Conservation (phyloP, 1,140 invertebrate species). For the Bacillus rossius region DNA sequence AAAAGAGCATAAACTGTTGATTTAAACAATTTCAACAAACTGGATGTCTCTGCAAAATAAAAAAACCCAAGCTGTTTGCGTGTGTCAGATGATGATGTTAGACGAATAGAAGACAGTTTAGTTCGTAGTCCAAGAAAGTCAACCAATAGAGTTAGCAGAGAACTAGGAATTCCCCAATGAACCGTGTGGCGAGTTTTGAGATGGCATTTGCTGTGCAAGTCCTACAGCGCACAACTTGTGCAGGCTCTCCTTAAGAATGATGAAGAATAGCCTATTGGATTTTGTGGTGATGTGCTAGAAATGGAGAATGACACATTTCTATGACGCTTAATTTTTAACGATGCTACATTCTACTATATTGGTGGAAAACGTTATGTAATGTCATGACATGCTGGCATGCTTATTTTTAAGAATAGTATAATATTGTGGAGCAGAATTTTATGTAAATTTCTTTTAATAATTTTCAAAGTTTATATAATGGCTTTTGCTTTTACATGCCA, state of each 20-base stretch:
- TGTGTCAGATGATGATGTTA: constrained; percentile 7
- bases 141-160: constrained; percentile 9
- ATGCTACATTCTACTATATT: constrained; percentile 12
- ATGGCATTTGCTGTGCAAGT: not conserved
- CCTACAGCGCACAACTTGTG: constrained; percentile 1
- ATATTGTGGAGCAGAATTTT: no score
- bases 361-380: no score
- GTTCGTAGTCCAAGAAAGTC: constrained; percentile 13
- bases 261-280: constrained; percentile 14
- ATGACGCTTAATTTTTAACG: constrained; percentile 14
- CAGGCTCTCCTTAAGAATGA: constrained; percentile 11
- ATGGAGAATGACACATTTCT: constrained; percentile 13
- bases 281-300: constrained; percentile 9
- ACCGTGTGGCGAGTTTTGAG: constrained; percentile 13
- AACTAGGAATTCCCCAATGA: constrained; percentile 13
- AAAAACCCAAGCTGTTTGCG: not conserved
- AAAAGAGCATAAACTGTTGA: constrained; percentile 12
- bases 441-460: no score
- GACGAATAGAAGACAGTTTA: constrained; percentile 13
- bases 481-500: no score
- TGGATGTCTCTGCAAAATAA: constrained; percentile 5
- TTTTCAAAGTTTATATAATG: no score
- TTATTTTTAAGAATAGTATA: no score
- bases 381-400: no score
- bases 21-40: constrained; percentile 13